Evolutionary conservation across 2,113 vertebrate genomes (phyloP).

Genomic region (Microcebus lehilahytsara): DNA sequence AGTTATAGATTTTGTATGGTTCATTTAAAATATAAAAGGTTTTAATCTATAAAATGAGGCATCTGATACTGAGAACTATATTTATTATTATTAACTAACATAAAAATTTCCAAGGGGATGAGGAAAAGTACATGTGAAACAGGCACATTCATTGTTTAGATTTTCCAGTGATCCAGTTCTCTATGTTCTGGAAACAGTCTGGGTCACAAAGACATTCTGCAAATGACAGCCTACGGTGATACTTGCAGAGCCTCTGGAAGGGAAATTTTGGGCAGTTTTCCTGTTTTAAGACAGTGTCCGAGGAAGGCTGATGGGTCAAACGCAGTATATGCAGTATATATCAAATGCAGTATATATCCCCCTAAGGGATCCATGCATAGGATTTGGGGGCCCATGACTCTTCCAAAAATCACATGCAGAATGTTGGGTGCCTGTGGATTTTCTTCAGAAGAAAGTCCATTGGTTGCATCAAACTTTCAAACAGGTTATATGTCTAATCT

Average conservation of each 20-base stretch:
- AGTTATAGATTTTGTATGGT: not conserved
- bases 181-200: not conserved
- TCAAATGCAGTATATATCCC: no score
- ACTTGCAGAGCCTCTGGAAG: not conserved
- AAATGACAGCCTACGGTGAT: not conserved
- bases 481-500: not conserved
- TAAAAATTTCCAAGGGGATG: not conserved
- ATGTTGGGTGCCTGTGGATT: fast-evolving
- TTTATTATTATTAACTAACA: not conserved
- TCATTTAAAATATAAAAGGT: not conserved
- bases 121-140: not conserved
- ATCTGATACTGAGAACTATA: not conserved
- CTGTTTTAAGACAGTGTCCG: not conserved
- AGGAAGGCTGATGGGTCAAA: not conserved
- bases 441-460: not conserved
- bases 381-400: not conserved
- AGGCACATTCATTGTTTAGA: not conserved
- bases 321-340: not conserved
- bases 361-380: not conserved
- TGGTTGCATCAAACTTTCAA: not conserved
- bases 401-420: not conserved
- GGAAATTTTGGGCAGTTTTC: not conserved
- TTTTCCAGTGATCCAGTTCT: not conserved
- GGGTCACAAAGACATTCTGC: not conserved
- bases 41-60: constrained; percentile 35